These are phyloP conservation scores for Diplolepis rosae DNA, from an alignment of 2,888 invertebrate species.

Conservation along the genomic window DNA sequence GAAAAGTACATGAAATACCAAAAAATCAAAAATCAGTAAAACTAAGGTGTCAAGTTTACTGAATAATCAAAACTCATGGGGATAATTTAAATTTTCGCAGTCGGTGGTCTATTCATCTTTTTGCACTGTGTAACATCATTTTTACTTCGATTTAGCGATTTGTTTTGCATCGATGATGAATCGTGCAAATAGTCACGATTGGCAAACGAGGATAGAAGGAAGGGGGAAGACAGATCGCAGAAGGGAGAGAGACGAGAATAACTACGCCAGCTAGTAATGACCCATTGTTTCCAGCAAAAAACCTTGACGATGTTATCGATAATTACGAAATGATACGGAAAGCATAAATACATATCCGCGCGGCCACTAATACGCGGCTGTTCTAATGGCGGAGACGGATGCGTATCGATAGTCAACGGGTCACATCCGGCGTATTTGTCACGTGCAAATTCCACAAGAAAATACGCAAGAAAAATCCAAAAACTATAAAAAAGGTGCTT, in stretches of 20 bases:
- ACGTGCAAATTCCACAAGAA: slow-evolving; percentile 52
- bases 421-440: slow-evolving; percentile 68
- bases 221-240: slow-evolving; percentile 36
- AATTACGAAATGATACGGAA: slow-evolving; percentile 73
- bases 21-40: too few relatives aligned
- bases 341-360: slow-evolving; percentile 70
- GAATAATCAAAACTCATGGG: not conserved
- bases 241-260: slow-evolving; percentile 34
- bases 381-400: slow-evolving; percentile 60
- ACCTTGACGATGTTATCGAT: slow-evolving; percentile 73
- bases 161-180: slow-evolving; percentile 42
- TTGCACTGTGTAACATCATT: not conserved
- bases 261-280: slow-evolving; percentile 64
- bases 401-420: slow-evolving; percentile 68
- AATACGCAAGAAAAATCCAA: slow-evolving; percentile 34
- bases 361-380: slow-evolving; percentile 60
- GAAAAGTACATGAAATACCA: too few relatives aligned
- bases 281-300: slow-evolving; percentile 72
- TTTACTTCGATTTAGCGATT: slow-evolving; percentile 34
- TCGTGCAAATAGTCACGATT: slow-evolving; percentile 39
- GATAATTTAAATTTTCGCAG: not conserved
- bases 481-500: slow-evolving; percentile 31
- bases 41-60: too few relatives aligned
- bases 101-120: not conserved
- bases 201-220: slow-evolving; percentile 39